These are phyloP conservation scores for Oophaga pumilio DNA, from an alignment of 2,113 vertebrate genomes.

Conservation along the genomic window DNA sequence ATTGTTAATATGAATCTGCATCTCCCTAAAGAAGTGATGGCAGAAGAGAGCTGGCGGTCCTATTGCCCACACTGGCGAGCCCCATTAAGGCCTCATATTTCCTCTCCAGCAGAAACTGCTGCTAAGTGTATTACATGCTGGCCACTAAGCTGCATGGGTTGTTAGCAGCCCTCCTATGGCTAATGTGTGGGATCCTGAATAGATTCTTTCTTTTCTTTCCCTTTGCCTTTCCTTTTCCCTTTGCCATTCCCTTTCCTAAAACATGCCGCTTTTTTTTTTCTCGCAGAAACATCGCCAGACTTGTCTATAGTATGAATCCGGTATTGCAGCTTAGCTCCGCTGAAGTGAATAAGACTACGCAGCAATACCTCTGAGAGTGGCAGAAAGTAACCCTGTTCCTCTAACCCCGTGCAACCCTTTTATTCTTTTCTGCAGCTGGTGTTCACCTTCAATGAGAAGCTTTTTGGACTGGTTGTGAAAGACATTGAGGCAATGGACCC, in stretches of 20 bases:
- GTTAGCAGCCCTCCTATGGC: neutral
- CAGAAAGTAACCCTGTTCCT: neutral
- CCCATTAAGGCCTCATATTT: neutral
- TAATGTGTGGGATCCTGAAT: neutral
- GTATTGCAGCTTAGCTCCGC: too few relatives aligned
- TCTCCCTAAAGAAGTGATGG: too few relatives aligned
- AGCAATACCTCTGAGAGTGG: neutral
- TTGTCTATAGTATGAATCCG: too few relatives aligned
- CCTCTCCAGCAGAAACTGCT: neutral
- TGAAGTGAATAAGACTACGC: neutral
- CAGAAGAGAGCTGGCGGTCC: neutral
- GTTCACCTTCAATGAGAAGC: slow-evolving; percentile 89
- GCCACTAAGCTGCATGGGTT: neutral
- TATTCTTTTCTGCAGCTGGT: slow-evolving; percentile 76
- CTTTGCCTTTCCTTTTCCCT: too few relatives aligned
- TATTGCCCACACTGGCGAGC: too few relatives aligned
- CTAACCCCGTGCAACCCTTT: neutral
- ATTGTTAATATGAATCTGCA: too few relatives aligned
- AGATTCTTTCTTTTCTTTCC: neutral
- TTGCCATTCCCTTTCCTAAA: too few relatives aligned
- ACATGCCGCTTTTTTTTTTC: too few relatives aligned
- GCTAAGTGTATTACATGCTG: neutral
- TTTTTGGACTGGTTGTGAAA: slow-evolving; percentile 87
- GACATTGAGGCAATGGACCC: slow-evolving; percentile 95
- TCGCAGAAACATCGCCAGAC: too few relatives aligned